Conservation (phyloP, 2,113 vertebrate genomes). For the Circaetus cinerascens region DNA sequence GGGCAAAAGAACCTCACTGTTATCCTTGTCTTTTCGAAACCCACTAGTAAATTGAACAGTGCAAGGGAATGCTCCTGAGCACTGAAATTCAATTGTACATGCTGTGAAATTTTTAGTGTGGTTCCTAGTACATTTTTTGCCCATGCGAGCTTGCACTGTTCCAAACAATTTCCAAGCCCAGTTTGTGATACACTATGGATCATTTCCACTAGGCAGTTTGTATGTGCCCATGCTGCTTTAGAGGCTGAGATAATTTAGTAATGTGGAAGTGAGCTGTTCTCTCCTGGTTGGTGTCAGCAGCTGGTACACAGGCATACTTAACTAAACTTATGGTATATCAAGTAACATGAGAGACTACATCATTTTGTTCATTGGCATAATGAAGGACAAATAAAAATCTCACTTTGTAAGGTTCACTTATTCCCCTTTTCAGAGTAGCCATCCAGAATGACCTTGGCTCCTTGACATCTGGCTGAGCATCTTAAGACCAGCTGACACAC, state of each 20-base stretch:
- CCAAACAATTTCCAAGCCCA: background rate
- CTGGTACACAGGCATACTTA: accelerated
- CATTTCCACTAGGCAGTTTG: background rate
- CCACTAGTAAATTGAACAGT: background rate
- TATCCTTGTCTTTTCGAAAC: background rate
- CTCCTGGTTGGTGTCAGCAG: background rate
- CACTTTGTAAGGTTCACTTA: background rate
- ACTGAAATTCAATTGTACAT: background rate
- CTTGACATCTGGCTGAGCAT: background rate
- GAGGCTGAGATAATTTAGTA: background rate
- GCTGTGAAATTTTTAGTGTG: background rate
- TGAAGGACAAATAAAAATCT: background rate
- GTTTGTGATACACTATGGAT: background rate
- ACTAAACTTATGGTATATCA: background rate
- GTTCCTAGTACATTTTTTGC: background rate
- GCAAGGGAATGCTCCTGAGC: background rate
- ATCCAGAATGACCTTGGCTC: background rate
- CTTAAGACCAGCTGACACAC: background rate
- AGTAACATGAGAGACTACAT: background rate
- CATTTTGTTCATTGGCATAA: background rate
- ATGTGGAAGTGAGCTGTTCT: background rate
- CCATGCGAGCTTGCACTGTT: background rate
- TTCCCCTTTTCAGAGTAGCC: background rate
- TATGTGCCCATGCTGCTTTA: background rate
- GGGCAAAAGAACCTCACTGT: background rate